Evolutionary conservation across 2,888 invertebrate species (phyloP).

Genomic region (Marasmarcha lunaedactyla): DNA sequence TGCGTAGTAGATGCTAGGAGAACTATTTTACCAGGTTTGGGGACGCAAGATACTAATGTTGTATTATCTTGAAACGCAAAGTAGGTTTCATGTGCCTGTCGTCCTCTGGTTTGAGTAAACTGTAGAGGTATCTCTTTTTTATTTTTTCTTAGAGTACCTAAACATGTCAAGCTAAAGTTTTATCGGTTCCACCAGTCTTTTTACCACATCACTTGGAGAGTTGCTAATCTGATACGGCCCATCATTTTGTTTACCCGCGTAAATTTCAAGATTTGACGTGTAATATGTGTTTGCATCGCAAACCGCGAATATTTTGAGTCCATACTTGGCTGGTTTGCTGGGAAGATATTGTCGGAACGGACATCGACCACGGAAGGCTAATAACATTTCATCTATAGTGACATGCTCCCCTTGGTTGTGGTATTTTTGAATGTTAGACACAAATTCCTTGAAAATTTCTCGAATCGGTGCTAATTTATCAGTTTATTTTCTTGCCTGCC

Average conservation of each 20-base stretch:
- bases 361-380: constrained; percentile 9
- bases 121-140: constrained; percentile 10
- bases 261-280: constrained; percentile 9
- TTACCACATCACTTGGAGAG: constrained; percentile 2
- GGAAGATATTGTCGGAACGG: constrained; percentile 10
- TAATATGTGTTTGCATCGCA: constrained; percentile 6
- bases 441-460: constrained; percentile 1
- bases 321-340: constrained; percentile 10
- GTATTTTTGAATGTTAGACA: constrained; percentile 2
- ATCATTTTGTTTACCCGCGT: too few relatives aligned
- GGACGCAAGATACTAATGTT: constrained; percentile 10
- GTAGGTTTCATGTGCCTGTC: constrained; percentile 8
- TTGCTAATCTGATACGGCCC: not conserved
- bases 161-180: constrained; percentile 10
- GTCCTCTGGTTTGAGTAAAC: constrained; percentile 12
- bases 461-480: not conserved
- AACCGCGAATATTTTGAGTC: constrained; percentile 8
- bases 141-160: constrained; percentile 10
- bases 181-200: too few relatives aligned
- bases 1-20: constrained; percentile 11
- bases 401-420: constrained; percentile 5
- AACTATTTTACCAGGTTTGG: constrained; percentile 11
- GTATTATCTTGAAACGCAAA: constrained; percentile 8
- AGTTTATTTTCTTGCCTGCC: not conserved
- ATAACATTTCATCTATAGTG: constrained; percentile 10